Base-by-base conservation (phyloP, 1,140 invertebrate genomes). In the Oryzaephilus surinamensis region DNA sequence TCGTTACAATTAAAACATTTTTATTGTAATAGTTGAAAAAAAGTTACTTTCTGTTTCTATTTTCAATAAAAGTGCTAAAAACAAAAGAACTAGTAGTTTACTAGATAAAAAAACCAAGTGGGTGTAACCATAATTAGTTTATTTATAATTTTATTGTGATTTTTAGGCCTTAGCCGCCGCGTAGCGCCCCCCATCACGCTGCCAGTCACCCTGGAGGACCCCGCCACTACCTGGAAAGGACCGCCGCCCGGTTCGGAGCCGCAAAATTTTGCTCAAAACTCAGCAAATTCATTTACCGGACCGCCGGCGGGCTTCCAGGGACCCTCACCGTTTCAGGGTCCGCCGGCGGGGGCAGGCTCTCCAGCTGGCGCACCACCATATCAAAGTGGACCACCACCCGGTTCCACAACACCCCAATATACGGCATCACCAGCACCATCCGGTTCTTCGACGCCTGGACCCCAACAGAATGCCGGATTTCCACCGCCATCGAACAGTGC, bases 341-440 rank as follows among this genome's bases (percentile, higher is more conserved):
- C 69, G 41, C 75, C 76, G 26, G 75, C 72, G 41, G 73, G 73
- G 17, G 76, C 73, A 35, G 71, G 71, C 12, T 77, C 76, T 55
- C 76, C 76, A 31, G 73, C 77, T 15, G 70, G 71, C 12, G 73
- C 67, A 19, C 68, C 70, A 14, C 23, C 72, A 21, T 77, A 76
- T 56, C 76, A 77, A 52, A 74, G 71, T 73, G 73, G 71, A 3
- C 77, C 76, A 32, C 75, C 74, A 37, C 76, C 79, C 4, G 78
- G 79, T 23, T 80, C 78, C 15, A 77, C 71, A 37, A 80, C 79
- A 38, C 79, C 79, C 10, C 79, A 81, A 52, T 82, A 81, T 57
- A 81, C 76, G 42, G 78, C 79, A 15, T 81, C 79, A 17, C 79
- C 79, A 28, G 79, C 79, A 32, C 79, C 79, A 2, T 79, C 77